Base-by-base conservation (phyloP, 2,888 invertebrate genomes). In the Dendrolimus houi region DNA sequence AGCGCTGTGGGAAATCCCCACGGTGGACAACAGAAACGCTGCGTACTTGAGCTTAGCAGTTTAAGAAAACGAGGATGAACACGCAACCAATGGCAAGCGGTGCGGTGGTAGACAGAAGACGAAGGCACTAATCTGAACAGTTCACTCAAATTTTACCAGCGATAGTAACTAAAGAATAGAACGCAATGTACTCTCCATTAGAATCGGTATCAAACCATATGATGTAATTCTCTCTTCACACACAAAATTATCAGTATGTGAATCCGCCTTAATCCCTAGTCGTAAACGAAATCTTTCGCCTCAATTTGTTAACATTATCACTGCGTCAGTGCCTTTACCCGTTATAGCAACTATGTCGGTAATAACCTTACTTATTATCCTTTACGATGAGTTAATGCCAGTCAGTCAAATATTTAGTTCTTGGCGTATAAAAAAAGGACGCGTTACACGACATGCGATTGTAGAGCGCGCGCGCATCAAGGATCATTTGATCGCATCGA, bases 351-450 rank as follows among this genome's bases (percentile, higher is more conserved):
- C 76, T 72, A 82, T 81, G 81, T 74, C 74, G 75, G 73, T 77
- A 80, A 83, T 87, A 87, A 87, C 87, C 88, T 88, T 83, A 87
- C 77, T 77, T 81, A 83, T 87, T 89, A 90, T 89, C 89, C 90
- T 89, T 88, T 86, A 82, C 85, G 79, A 77, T 75, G 81, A 85
- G 83, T 75, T 85, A 87, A 87, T 83, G 77, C 85, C 74, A 76
- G 86, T 81, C 86, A 79, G 80, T 82, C 84, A 75, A 83, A 87
- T 84, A 85, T 86, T 85, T 80, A 85, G 83, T 83, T 79, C 83
- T 77, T 70, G 75, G 63, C 72, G 79, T 85, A 85, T 85, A 83
- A 85, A 88, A 86, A 88, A 88, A 87, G 86, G 86, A 87, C 79
- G 84, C 70, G 69, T 69, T 66, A 29, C 68, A 69, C 68, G 62